Conservation (phyloP, 1,140 invertebrate genomes). For the Trachelipus rathkii region DNA sequence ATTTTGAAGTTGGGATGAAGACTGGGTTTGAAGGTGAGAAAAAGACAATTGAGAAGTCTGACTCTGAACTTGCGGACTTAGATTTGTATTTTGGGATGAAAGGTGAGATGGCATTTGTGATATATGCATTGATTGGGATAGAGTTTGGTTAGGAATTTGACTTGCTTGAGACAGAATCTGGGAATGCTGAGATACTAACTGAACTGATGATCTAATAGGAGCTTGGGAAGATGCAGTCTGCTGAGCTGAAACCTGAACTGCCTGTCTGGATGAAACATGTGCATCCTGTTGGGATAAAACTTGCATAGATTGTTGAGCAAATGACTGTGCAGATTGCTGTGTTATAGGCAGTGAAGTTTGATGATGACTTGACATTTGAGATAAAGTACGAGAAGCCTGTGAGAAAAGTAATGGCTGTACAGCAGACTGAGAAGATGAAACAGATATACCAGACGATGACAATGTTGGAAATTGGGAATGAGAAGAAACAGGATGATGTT, state of each 20-base stretch:
- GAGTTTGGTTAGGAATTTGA: conserved; percentile 41
- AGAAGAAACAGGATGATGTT: too few species aligned
- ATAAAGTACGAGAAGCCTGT: background rate
- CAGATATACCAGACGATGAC: too few species aligned
- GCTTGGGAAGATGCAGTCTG: background rate
- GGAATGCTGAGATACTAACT: background rate
- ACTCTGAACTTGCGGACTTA: too few species aligned
- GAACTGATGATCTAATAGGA: too few species aligned
- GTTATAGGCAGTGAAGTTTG: background rate
- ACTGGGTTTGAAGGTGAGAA: background rate
- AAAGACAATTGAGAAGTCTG: conserved; percentile 31
- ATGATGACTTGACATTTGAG: background rate
- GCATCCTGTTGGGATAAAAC: background rate
- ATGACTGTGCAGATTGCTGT: background rate
- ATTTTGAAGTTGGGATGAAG: background rate
- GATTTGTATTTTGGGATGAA: too few species aligned
- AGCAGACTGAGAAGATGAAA: too few species aligned
- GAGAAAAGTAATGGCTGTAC: too few species aligned
- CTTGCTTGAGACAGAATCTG: conserved; percentile 22
- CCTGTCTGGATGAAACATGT: background rate
- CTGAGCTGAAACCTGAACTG: background rate
- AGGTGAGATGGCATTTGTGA: too few species aligned
- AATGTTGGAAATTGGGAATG: too few species aligned
- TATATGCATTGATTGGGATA: too few species aligned
- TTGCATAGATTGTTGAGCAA: background rate